Evolutionary conservation across 2,113 vertebrate species (phyloP).

Genomic region (Pelecanoides urinatrix): DNA sequence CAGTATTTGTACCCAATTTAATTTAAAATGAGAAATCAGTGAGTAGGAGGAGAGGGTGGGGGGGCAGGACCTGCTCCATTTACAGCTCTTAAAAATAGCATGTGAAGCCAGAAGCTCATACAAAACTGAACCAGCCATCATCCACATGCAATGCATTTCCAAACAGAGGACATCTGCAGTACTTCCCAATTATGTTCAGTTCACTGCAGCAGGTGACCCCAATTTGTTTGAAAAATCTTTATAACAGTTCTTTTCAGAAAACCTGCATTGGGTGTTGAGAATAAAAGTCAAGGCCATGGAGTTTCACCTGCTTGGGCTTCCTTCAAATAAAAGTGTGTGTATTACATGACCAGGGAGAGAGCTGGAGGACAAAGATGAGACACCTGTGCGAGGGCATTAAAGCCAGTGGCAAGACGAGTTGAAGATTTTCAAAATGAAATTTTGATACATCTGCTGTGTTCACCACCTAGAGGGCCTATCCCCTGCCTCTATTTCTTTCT

Average conservation of each 20-base stretch:
- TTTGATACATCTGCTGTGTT: background rate
- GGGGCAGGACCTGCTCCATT: conserved; percentile 4
- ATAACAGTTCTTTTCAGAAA: conserved; percentile 51
- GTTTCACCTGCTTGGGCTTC: background rate
- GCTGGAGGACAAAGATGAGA: background rate
- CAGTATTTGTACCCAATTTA: conserved; percentile 36
- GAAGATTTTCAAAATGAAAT: background rate
- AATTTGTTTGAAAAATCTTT: conserved; percentile 53
- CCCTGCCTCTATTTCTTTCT: background rate
- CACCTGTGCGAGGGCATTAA: background rate
- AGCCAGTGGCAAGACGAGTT: background rate
- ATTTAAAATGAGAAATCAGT: conserved; percentile 40
- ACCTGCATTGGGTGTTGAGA: conserved; percentile 2
- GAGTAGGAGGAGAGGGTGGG: background rate
- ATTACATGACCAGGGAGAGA: background rate
- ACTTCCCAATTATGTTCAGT: conserved; percentile 55
- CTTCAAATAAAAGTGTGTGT: background rate
- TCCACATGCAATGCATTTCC: conserved; percentile 24
- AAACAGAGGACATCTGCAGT: conserved; percentile 35
- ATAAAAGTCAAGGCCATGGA: conserved; percentile 15
- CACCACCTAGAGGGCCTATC: background rate
- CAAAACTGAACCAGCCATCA: conserved; percentile 11
- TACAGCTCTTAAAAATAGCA: conserved; percentile 60
- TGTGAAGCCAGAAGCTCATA: background rate
- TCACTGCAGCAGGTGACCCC: conserved; percentile 36